Conservation (phyloP, 2,113 vertebrate genomes). For the Heptranchias perlo region DNA sequence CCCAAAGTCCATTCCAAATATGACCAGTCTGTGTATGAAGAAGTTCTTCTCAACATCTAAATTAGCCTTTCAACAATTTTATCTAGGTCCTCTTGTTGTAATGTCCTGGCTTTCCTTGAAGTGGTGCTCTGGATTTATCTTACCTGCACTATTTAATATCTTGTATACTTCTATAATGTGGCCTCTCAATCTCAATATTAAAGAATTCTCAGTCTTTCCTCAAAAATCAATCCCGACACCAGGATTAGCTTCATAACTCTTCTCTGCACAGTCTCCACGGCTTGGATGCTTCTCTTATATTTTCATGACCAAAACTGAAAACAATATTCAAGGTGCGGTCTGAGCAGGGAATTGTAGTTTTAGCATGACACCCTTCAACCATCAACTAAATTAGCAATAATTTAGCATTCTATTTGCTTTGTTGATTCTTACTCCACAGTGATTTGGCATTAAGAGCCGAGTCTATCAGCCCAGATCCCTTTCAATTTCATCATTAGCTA, state of each 20-base stretch:
- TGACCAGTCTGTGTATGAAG: background rate
- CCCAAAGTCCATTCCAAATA: background rate
- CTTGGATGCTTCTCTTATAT: background rate
- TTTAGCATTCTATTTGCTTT: no score
- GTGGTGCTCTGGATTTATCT: background rate
- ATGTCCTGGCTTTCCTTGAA: background rate
- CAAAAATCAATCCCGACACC: background rate
- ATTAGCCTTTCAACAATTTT: background rate
- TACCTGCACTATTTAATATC: background rate
- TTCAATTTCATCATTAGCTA: background rate
- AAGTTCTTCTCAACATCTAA: background rate
- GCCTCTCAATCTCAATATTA: background rate
- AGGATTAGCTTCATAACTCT: background rate
- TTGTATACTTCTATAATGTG: background rate
- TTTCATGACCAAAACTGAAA: background rate
- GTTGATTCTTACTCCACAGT: no score
- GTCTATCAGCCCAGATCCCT: background rate
- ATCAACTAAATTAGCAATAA: no score
- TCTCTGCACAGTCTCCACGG: background rate
- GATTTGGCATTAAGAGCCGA: background rate
- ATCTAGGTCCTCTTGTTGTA: background rate
- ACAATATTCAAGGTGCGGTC: background rate
- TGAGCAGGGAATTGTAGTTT: background rate
- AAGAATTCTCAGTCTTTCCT: background rate
- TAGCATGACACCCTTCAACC: background rate